Conservation (phyloP, 1,140 invertebrate genomes). For the Laodelphax striatellus region DNA sequence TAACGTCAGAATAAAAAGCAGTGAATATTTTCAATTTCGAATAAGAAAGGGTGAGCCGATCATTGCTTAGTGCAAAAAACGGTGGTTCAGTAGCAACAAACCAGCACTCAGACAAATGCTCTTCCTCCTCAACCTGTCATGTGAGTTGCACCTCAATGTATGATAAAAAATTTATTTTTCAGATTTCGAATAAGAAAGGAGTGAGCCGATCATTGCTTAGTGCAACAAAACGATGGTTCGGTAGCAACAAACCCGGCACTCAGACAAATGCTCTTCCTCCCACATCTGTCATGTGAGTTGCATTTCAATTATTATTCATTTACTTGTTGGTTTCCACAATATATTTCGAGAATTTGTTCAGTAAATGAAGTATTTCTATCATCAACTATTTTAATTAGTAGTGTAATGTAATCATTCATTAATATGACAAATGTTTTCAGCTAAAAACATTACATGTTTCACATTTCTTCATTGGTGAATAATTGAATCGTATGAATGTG, state of each 20-base stretch:
- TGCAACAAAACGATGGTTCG: slow-evolving; percentile 91
- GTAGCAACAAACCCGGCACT: slow-evolving; percentile 68
- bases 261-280: slow-evolving; percentile 41
- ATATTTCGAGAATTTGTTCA: slow-evolving; percentile 7
- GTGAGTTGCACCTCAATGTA: not conserved
- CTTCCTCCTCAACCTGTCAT: slow-evolving; percentile 39
- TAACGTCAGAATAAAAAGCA: too few relatives aligned
- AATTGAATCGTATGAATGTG: too few relatives aligned
- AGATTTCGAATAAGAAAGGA: slow-evolving; percentile 76
- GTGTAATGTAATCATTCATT: too few relatives aligned
- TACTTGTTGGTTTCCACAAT: slow-evolving; percentile 10
- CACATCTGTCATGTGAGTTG: slow-evolving; percentile 64
- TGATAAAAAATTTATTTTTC: not conserved
- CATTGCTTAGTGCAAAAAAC: slow-evolving; percentile 82
- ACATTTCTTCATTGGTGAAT: too few relatives aligned
- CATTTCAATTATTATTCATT: too few relatives aligned
- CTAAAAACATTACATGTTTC: too few relatives aligned
- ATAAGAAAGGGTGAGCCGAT: slow-evolving; percentile 87
- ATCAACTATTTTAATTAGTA: too few relatives aligned
- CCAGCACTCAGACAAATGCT: slow-evolving; percentile 45
- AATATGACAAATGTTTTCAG: too few relatives aligned
- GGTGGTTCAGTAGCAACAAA: slow-evolving; percentile 88
- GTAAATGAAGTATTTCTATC: too few relatives aligned
- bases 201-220: slow-evolving; percentile 84
- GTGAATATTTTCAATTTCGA: too few relatives aligned